phyloP scores from a whole-genome alignment of 1,140 invertebrate species.

The Sipha flava region DNA sequence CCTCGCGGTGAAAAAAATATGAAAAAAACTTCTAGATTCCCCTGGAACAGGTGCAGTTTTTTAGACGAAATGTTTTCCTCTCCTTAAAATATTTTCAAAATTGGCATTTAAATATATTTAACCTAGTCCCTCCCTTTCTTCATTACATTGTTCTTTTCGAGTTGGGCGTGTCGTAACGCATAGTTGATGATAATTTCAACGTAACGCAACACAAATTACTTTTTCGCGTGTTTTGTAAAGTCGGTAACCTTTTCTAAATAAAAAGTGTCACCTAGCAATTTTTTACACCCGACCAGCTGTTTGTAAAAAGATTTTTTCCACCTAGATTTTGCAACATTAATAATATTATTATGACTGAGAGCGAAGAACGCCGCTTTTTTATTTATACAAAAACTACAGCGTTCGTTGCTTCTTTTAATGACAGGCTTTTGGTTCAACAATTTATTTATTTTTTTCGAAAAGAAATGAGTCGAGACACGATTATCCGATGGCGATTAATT shows the following conservation, averaged over 20 bases:
- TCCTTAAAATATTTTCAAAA: not conserved
- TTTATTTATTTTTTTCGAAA: not conserved
- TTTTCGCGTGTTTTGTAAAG: constrained; percentile 14
- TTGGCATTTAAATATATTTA: constrained; percentile 16
- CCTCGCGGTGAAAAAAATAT: not conserved
- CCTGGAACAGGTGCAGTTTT: not conserved
- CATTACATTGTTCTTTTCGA: not conserved
- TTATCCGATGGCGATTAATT: constrained; percentile 21
- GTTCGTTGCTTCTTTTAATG: not conserved
- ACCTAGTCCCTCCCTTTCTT: not conserved
- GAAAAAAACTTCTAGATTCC: not conserved
- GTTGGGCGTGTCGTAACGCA: not conserved
- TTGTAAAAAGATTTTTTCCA: not conserved
- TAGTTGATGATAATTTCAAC: constrained; percentile 23
- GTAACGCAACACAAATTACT: constrained; percentile 13
- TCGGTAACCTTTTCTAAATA: not conserved
- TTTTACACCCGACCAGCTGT: not conserved
- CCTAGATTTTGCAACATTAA: not conserved
- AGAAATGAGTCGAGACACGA: not conserved
- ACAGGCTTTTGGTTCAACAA: constrained; percentile 3
- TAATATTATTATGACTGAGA: not conserved
- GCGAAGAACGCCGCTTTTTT: not conserved
- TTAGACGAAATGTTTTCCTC: not conserved
- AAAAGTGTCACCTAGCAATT: not conserved
- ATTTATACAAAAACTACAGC: not conserved